Evolutionary conservation across 2,797 vertebrate species (phyloP).

Genomic region (Falco novaeseelandiae): DNA sequence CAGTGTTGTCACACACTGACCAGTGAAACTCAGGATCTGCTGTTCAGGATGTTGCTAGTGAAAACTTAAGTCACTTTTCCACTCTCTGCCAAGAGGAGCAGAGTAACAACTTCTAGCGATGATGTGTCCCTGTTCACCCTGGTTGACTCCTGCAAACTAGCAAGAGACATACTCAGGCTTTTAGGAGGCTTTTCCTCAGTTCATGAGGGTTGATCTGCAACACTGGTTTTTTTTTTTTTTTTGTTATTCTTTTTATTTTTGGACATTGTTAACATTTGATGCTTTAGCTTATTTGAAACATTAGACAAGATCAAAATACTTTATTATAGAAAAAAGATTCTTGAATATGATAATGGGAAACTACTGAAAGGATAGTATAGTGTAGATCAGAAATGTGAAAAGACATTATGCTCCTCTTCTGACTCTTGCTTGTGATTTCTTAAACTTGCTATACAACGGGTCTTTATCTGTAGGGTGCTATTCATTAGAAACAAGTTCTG

Average conservation of each 20-base stretch:
- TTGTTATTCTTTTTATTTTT: not conserved
- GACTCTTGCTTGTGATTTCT: not conserved
- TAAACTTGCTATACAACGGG: not conserved
- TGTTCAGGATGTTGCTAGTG: not conserved
- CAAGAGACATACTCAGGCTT: not conserved
- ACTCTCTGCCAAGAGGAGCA: not conserved
- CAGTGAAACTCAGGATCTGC: not conserved
- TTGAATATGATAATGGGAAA: not conserved
- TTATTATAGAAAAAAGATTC: not conserved
- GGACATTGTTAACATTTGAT: not conserved
- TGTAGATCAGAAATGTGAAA: not conserved
- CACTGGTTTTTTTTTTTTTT: too few relatives aligned
- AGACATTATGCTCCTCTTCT: not conserved
- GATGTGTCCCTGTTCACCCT: not conserved
- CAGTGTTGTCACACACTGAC: not conserved
- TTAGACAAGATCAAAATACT: not conserved
- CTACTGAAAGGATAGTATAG: not conserved
- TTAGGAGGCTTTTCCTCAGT: not conserved
- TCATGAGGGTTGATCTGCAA: not conserved
- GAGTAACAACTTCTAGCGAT: not conserved
- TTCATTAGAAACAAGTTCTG: not conserved
- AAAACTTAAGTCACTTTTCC: not conserved
- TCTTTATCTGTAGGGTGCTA: not conserved
- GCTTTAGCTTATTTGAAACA: not conserved
- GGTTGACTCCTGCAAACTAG: not conserved